Percentiles rank a stretch among this genome's conserved stretches.
These are phyloP conservation scores for Ornithoptera priamus DNA, from an alignment of 2,888 invertebrate species.

Conservation along the genomic window DNA sequence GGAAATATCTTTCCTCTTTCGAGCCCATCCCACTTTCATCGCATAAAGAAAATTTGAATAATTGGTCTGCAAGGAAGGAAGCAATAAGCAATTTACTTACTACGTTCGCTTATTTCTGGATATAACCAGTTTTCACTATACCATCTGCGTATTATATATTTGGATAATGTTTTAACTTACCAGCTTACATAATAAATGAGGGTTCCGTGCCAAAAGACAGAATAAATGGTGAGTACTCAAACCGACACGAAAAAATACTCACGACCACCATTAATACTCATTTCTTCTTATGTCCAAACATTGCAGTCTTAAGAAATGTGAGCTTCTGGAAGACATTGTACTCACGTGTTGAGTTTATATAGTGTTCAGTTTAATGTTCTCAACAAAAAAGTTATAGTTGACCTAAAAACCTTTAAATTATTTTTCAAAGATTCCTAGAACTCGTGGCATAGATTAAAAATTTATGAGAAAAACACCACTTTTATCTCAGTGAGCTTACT, in stretches of 20 bases:
- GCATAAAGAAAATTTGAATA: slow-evolving; percentile 35
- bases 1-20: slow-evolving; percentile 20
- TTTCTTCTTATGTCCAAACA: slow-evolving; percentile 69
- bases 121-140: slow-evolving; percentile 39
- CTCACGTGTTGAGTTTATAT: not conserved
- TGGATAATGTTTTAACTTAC: slow-evolving; percentile 53
- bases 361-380: not conserved
- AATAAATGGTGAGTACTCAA: slow-evolving; percentile 77
- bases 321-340: slow-evolving; percentile 26
- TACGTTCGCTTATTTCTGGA: slow-evolving; percentile 23
- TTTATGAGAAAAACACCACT: not conserved
- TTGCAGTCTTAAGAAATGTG: slow-evolving; percentile 65
- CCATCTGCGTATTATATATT: slow-evolving; percentile 55
- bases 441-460: not conserved
- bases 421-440: no score
- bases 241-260: slow-evolving; percentile 79
- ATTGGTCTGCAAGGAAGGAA: slow-evolving; percentile 29
- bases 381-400: no score
- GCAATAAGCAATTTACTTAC: slow-evolving; percentile 22
- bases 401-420: no score
- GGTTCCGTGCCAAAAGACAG: slow-evolving; percentile 69
- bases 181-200: slow-evolving; percentile 75
- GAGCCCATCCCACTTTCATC: slow-evolving; percentile 17
- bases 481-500: no score
- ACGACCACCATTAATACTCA: slow-evolving; percentile 76